Base-by-base conservation (phyloP, 2,888 invertebrate genomes). In the Linnaemya tessellans region DNA sequence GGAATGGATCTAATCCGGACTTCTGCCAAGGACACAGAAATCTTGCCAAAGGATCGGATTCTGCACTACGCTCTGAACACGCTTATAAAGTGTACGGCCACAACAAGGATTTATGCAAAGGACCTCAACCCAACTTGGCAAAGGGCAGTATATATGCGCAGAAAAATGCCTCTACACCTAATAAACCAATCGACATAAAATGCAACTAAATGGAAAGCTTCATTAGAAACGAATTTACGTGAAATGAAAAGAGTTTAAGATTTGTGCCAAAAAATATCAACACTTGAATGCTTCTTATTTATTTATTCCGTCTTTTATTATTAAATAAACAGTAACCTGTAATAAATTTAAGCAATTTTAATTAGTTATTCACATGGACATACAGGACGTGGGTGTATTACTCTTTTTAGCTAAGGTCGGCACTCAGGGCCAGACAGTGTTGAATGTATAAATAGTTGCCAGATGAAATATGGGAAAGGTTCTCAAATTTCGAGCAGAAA, bases 111-210 rank as follows among this genome's bases (percentile, higher is more conserved):
- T 91, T 96, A 0, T 94, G 95, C 43, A 96, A 96, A 90, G 97
- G 97, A 0, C 95, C 97, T n/a, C 93, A 95, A 51, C 91, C 93
- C 64, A 95, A 95, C 18, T 91, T 97, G 73, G 96, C 96, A 56
- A 96, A 96, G 90, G 97, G 97, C 38, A 96, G 96, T 88, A 94
- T 97, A 83, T 97, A 96, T 91, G 95, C 95, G 60, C 96, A 96
- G 89, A 92, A 95, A 67, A 95, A 94, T 77, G 79, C 87, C 64
- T 87, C 88, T 80, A 18, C 18, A 2, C 87, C 88, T 67, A 86
- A 75, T 38, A 89, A 89, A 68, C 87, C 88, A 41, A 86, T 91
- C 41, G 92, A 92, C 82, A 92, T 92, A 56, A 92, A 92, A 89
- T 93, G 93, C 88, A 92, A 92, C 81, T 92, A 89, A 89, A 62